A percentile compares a stretch with the other conserved stretches of the same genome.
Evolutionary conservation across 2,888 invertebrate species (phyloP).

Genomic region (Nesidiocoris tenuis): DNA sequence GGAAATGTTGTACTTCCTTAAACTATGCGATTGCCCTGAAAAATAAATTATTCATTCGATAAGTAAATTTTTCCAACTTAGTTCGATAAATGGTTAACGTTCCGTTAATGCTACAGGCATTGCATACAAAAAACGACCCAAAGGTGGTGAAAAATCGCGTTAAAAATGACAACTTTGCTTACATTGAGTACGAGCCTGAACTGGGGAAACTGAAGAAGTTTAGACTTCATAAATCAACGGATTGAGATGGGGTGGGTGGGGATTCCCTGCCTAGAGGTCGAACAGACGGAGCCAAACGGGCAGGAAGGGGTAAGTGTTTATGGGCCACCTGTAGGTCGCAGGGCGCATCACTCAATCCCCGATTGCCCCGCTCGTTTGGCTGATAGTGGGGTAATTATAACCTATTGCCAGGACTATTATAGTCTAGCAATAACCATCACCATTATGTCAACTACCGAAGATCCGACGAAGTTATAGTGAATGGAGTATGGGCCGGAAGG

Average conservation of each 20-base stretch:
- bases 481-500: too few relatives aligned
- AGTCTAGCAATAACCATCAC: not conserved
- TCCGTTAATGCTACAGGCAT: too few relatives aligned
- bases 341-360: conserved; percentile 34
- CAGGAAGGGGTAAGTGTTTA: conserved; percentile 28
- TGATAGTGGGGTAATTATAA: conserved; percentile 12
- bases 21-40: too few relatives aligned
- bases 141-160: not conserved
- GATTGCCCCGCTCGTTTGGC: conserved; percentile 12
- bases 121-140: too few relatives aligned
- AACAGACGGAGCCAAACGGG: not conserved
- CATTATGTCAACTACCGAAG: too few relatives aligned
- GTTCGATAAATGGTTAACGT: too few relatives aligned
- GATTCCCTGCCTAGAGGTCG: conserved; percentile 9
- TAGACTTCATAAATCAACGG: conserved; percentile 33
- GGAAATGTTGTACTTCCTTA: too few relatives aligned
- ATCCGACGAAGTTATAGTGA: too few relatives aligned
- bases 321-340: conserved; percentile 38
- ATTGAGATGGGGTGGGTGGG: not conserved
- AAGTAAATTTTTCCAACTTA: too few relatives aligned
- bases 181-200: conserved; percentile 4
- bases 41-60: too few relatives aligned
- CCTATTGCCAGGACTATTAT: too few relatives aligned
- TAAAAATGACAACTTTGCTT: conserved; percentile 16
- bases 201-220: conserved; percentile 39